Evolutionary conservation across 2,888 invertebrate genomes (phyloP).

Genomic region (Zaprionus obscuricornis): DNA sequence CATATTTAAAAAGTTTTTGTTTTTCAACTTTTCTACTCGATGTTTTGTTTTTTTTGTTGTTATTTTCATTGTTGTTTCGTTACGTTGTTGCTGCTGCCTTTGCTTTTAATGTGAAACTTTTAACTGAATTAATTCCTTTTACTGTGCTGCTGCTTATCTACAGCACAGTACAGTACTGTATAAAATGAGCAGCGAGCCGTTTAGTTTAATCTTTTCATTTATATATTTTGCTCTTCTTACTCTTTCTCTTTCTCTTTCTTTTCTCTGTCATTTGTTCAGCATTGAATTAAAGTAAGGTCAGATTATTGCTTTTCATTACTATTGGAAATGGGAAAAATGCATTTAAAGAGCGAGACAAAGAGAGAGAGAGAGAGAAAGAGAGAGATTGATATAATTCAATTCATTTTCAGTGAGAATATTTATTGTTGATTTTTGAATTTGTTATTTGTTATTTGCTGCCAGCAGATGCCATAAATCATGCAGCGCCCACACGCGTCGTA

Average conservation of each 20-base stretch:
- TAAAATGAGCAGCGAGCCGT: constrained; percentile 60
- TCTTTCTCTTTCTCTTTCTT: constrained; percentile 1
- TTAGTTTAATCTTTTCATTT: constrained; percentile 69
- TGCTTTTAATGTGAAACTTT: constrained; percentile 70
- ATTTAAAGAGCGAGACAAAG: too few relatives aligned
- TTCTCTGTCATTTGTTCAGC: too few relatives aligned
- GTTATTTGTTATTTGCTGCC: constrained; percentile 4
- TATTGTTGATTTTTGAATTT: too few relatives aligned
- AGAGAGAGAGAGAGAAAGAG: too few relatives aligned
- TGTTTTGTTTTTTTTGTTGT: too few relatives aligned
- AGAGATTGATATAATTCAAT: too few relatives aligned
- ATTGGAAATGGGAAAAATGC: too few relatives aligned
- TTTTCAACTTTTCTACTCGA: constrained; percentile 60
- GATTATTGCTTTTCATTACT: too few relatives aligned
- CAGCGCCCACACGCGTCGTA: constrained; percentile 51
- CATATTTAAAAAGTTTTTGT: constrained; percentile 76
- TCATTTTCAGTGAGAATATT: too few relatives aligned
- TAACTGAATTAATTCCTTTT: constrained; percentile 77
- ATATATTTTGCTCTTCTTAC: constrained; percentile 14
- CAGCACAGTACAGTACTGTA: constrained; percentile 38
- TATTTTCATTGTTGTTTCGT: constrained; percentile 43
- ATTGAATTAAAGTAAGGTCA: too few relatives aligned
- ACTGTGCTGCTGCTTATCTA: constrained; percentile 59
- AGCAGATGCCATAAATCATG: constrained; percentile 62
- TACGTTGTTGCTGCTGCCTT: constrained; percentile 31